Evolutionary conservation across 2,113 vertebrate genomes (phyloP).

Genomic region (Etia nguti): DNA sequence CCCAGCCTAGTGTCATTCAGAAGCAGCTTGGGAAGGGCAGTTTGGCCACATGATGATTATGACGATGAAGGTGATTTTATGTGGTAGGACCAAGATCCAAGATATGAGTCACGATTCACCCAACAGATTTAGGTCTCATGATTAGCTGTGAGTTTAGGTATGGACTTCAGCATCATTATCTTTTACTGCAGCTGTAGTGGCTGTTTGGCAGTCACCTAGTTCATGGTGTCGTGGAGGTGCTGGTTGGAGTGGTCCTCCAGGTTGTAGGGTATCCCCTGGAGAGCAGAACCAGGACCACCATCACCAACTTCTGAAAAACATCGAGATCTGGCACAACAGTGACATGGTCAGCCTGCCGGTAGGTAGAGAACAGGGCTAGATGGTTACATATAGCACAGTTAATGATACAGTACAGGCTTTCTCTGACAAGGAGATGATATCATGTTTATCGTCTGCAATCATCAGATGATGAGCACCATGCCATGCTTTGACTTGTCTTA

Average conservation of each 20-base stretch:
- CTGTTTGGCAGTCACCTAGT: neutral
- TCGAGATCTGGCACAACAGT: neutral
- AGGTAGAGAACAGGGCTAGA: neutral
- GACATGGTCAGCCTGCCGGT: neutral
- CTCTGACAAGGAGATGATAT: neutral
- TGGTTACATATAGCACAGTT: neutral
- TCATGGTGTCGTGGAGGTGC: neutral
- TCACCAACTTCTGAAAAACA: neutral
- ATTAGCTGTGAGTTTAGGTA: neutral
- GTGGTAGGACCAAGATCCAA: neutral
- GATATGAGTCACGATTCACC: neutral
- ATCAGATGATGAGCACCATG: neutral
- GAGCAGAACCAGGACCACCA: neutral
- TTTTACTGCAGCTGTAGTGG: neutral
- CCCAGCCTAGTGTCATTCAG: neutral
- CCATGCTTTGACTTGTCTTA: neutral
- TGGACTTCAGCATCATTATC: neutral
- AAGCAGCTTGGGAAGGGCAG: neutral
- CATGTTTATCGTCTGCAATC: neutral
- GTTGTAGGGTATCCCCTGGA: neutral
- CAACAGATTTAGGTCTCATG: neutral
- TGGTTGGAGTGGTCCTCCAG: neutral
- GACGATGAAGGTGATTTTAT: neutral
- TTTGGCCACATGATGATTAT: neutral
- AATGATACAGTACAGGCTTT: neutral